phyloP scores from a whole-genome alignment of 2,113 vertebrate species.

The Strigops habroptila region DNA sequence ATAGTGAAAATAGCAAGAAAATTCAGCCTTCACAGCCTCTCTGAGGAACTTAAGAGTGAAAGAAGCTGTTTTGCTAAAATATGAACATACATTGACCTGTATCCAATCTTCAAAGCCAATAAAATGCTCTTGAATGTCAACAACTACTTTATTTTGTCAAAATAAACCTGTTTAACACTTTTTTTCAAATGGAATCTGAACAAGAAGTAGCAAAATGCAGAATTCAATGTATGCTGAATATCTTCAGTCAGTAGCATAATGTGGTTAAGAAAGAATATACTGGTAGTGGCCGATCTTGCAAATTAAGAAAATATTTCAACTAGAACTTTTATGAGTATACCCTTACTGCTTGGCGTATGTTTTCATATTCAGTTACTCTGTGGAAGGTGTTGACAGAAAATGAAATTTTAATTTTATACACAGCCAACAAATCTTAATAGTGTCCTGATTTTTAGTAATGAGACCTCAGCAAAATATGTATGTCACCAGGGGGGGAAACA shows the following conservation, averaged over 20 bases:
- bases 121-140: not conserved
- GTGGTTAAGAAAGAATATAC: not conserved
- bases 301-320: slow-evolving; percentile 14
- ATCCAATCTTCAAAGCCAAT: not conserved
- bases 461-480: slow-evolving; percentile 61
- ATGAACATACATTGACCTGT: not conserved
- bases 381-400: slow-evolving; percentile 67
- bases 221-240: not conserved
- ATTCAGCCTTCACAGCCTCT: not conserved
- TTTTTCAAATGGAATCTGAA: not conserved
- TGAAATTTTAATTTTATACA: slow-evolving; percentile 65
- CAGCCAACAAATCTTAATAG: slow-evolving; percentile 66
- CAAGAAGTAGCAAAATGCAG: not conserved
- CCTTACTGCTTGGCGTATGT: slow-evolving; percentile 46
- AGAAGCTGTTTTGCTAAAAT: not conserved
- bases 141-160: not conserved
- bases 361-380: slow-evolving; percentile 56
- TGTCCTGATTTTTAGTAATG: slow-evolving; percentile 64
- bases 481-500: slow-evolving; percentile 52
- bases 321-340: not conserved
- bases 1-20: not conserved
- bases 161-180: not conserved
- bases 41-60: not conserved
- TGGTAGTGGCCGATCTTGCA: not conserved
- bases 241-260: not conserved